Base-by-base conservation (phyloP, 2,113 vertebrate genomes). In the Gallinago media region DNA sequence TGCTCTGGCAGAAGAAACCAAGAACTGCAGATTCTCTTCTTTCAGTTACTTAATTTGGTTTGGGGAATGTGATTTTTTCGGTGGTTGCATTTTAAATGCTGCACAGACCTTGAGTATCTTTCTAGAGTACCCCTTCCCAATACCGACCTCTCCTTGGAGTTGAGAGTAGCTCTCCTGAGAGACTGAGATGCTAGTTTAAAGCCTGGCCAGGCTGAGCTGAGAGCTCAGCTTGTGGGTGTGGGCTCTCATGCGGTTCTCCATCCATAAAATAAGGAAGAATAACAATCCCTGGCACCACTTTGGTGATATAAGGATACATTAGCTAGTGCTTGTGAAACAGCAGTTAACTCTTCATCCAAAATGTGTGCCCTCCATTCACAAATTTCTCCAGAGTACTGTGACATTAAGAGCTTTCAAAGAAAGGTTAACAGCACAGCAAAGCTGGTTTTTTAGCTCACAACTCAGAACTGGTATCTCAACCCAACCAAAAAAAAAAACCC, bases 151-250 rank as follows among this genome's bases (percentile, higher is more conserved):
- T 42, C 22, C n/a, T 46, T 49, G 55, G n/a, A 25, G 11, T 56
- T 86, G n/a, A 63, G 19, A 79, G 15, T 9, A 70, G 17, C 34
- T 71, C 31, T 21, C 34, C 72, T 31, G 36, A 68, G 47, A 77
- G 47, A 82, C 0, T 4, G 11, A 83, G 26, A 40, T n/a, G 15
- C 29, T 52, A 34, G 9, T 22, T 23, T 34, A 68, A 88, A 68
- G n/a, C 15, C 29, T 46, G 22, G 27, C 16, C 59, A 73, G 44
- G 44, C 44, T 46, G 20, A 86, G 38, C 47, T 40, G 27, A 80
- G 46, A 72, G 38, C 27, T 80, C 0, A 0, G n/a, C 12, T 42
- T 70, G 16, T 17, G 26, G 5, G 8, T 29, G 3, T 7, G 26
- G n/a, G 23, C 20, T 88, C 44, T 79, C n/a, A 27, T 31, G 31